phyloP scores from a whole-genome alignment of 2,797 vertebrate species.

The Calcarius lapponicus region DNA sequence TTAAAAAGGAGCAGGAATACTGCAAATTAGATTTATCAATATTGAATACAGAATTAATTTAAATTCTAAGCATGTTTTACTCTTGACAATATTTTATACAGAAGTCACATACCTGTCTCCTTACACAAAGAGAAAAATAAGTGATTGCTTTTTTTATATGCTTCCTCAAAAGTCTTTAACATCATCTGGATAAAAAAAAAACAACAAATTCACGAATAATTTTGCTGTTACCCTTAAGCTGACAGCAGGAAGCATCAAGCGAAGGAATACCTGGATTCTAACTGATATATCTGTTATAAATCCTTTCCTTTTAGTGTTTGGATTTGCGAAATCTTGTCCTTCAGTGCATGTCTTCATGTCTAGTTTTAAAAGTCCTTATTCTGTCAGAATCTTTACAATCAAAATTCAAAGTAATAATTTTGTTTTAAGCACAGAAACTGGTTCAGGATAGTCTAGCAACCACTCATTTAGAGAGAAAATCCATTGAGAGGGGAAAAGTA shows the following conservation, averaged over 20 bases:
- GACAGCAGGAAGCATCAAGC: neutral
- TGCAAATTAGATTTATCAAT: slow-evolving; percentile 9
- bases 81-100: neutral
- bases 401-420: neutral
- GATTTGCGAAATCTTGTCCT: neutral
- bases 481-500: neutral
- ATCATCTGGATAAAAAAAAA: neutral
- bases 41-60: slow-evolving; percentile 4
- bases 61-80: neutral
- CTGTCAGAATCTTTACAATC: neutral
- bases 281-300: neutral
- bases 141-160: neutral
- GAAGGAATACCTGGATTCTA: neutral
- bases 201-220: neutral
- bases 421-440: neutral
- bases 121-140: neutral
- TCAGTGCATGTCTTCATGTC: neutral
- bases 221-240: neutral
- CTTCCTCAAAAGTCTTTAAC: neutral
- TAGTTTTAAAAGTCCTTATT: neutral
- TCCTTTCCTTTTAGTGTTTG: neutral
- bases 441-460: neutral
- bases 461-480: neutral
- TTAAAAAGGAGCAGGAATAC: slow-evolving; percentile 8
- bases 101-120: neutral